These are phyloP conservation scores for Indicator maculatus DNA, from an alignment of 2,113 vertebrate genomes.

Conservation along the genomic window DNA sequence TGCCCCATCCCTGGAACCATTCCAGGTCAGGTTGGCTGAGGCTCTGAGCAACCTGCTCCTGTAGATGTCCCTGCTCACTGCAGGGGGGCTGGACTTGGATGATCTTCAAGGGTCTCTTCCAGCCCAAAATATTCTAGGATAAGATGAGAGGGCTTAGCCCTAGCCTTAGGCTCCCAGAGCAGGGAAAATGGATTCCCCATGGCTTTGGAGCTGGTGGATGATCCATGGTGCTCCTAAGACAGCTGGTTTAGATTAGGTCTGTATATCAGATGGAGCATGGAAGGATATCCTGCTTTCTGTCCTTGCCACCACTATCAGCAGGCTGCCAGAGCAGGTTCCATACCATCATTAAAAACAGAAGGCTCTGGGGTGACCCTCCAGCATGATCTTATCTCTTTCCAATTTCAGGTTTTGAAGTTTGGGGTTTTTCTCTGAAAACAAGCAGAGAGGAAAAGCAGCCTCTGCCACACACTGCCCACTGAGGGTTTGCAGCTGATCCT, in stretches of 20 bases:
- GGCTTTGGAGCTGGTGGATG: not conserved
- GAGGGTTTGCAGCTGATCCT: not conserved
- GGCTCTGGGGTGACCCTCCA: not conserved
- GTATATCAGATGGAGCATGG: fast-evolving
- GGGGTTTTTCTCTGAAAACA: not conserved
- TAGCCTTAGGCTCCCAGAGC: not conserved
- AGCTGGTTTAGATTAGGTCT: not conserved
- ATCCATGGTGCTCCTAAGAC: not conserved
- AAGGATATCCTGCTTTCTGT: too few species aligned
- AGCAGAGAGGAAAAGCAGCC: not conserved
- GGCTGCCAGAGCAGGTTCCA: fast-evolving
- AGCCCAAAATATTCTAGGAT: not conserved
- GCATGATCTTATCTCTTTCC: fast-evolving
- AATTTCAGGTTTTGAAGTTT: not conserved
- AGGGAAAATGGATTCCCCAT: not conserved
- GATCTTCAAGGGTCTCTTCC: not conserved
- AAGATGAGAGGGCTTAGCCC: not conserved
- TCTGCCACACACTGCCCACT: fast-evolving
- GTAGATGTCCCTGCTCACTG: not conserved
- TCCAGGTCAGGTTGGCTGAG: not conserved
- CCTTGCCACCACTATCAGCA: fast-evolving
- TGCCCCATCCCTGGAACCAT: not conserved
- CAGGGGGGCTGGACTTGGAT: not conserved
- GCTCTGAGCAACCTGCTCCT: not conserved
- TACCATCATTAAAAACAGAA: fast-evolving